phyloP scores from a whole-genome alignment of 2,113 vertebrate genomes.

The Nerophis lumbriciformis region DNA sequence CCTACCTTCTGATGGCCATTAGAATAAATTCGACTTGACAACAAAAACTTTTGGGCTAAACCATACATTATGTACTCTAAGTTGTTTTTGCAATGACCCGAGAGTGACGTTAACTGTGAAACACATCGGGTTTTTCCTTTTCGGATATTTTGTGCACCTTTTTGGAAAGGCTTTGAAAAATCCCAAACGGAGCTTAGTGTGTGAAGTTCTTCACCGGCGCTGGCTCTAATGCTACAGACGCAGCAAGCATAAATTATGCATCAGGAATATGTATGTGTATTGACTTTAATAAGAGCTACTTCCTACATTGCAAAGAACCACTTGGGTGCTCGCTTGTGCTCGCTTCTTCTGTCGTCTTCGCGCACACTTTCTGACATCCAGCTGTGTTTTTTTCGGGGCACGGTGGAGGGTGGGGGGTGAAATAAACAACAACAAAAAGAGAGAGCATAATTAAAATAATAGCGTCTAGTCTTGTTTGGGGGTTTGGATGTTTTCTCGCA shows the following conservation, averaged over 20 bases:
- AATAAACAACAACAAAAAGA: slow-evolving; percentile 54
- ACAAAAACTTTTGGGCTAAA: neutral
- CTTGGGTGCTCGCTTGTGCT: slow-evolving; percentile 62
- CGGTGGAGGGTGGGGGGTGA: neutral
- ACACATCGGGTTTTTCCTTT: slow-evolving; percentile 29
- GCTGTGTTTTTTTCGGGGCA: slow-evolving; percentile 9
- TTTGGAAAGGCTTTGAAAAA: slow-evolving; percentile 62
- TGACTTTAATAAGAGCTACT: slow-evolving; percentile 74
- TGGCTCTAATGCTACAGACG: slow-evolving; percentile 60
- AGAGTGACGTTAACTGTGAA: slow-evolving; percentile 34
- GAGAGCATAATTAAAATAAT: slow-evolving; percentile 66
- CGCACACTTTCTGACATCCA: slow-evolving; percentile 33
- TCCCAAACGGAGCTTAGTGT: slow-evolving; percentile 47
- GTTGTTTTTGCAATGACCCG: slow-evolving; percentile 19
- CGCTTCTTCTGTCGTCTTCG: slow-evolving; percentile 33
- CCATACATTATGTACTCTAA: neutral
- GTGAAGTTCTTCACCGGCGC: slow-evolving; percentile 64
- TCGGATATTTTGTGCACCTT: slow-evolving; percentile 49
- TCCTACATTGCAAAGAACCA: slow-evolving; percentile 62
- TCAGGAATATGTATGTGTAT: slow-evolving; percentile 74
- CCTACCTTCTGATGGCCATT: too few species aligned
- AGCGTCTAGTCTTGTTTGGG: slow-evolving; percentile 57
- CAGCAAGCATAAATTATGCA: slow-evolving; percentile 75
- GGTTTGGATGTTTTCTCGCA: slow-evolving; percentile 33
- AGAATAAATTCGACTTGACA: too few species aligned